Conservation (phyloP, 2,797 vertebrate species). For the Cyclura pinguis region DNA sequence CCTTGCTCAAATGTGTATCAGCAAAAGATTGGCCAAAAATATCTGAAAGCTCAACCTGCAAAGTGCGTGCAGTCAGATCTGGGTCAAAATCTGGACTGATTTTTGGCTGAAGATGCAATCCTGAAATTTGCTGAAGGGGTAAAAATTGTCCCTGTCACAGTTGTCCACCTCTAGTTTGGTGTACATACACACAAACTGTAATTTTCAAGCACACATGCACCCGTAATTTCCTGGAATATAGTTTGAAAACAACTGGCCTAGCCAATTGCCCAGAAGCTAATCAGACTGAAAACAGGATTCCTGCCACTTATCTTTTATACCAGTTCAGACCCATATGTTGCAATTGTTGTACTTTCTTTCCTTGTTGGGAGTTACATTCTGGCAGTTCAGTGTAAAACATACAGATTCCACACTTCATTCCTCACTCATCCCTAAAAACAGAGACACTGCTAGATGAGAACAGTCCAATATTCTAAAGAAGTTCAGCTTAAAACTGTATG, state of each 20-base stretch:
- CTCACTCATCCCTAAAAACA: background rate
- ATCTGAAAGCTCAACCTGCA: too few relatives aligned
- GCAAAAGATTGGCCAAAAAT: too few relatives aligned
- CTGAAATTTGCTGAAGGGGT: too few relatives aligned
- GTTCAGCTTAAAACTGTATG: background rate
- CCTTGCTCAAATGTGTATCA: too few relatives aligned
- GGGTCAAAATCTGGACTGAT: too few relatives aligned
- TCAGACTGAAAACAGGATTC: background rate
- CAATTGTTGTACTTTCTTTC: background rate
- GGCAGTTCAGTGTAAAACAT: background rate
- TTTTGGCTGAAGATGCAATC: too few relatives aligned
- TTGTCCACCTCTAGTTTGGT: too few relatives aligned
- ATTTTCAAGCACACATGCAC: background rate
- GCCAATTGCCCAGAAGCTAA: background rate
- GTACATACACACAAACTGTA: too few relatives aligned
- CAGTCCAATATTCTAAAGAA: conserved; percentile 21
- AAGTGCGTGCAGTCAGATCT: too few relatives aligned
- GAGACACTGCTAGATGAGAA: background rate
- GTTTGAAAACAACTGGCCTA: background rate
- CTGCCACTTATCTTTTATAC: background rate
- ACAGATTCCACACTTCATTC: too few relatives aligned
- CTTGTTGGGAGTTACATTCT: background rate
- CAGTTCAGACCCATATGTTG: background rate
- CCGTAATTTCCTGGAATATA: background rate
- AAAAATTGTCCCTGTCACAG: too few relatives aligned